Evolutionary conservation across 2,797 vertebrate species (phyloP).

Genomic region (Cynopterus sphinx): DNA sequence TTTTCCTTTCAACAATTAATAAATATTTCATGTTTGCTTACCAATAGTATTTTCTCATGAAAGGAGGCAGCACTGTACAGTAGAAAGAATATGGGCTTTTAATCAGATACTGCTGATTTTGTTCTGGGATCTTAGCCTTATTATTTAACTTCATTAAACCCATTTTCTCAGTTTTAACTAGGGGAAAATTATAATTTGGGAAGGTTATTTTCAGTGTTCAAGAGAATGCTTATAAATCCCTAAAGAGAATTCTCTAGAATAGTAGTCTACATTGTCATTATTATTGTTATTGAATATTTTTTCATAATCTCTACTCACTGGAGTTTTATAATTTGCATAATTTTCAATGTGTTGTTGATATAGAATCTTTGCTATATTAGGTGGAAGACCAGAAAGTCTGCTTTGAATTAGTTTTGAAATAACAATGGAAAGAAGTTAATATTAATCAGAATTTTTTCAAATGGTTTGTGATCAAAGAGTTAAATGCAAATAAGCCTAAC

Average conservation of each 20-base stretch:
- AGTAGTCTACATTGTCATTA: not conserved
- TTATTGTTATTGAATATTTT: not conserved
- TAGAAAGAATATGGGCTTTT: not conserved
- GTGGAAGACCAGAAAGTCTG: not conserved
- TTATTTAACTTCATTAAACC: not conserved
- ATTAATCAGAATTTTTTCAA: constrained; percentile 13
- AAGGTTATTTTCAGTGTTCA: not conserved
- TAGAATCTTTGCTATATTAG: not conserved
- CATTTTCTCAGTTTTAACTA: not conserved
- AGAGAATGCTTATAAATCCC: not conserved
- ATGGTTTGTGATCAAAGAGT: not conserved
- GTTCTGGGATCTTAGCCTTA: not conserved
- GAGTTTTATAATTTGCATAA: not conserved
- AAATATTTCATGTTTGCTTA: not conserved
- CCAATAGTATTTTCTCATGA: not conserved
- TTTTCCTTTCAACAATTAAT: not conserved
- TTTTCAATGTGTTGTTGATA: not conserved
- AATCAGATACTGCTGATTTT: not conserved
- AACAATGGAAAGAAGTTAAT: not conserved
- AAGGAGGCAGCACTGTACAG: not conserved
- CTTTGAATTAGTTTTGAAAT: not conserved
- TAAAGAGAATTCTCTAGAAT: not conserved
- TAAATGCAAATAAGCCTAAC: constrained; percentile 8
- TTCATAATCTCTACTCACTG: not conserved
- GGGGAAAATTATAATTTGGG: not conserved